Evolutionary conservation across 1,140 invertebrate species (phyloP).

Genomic region (Cotesia typhae): DNA sequence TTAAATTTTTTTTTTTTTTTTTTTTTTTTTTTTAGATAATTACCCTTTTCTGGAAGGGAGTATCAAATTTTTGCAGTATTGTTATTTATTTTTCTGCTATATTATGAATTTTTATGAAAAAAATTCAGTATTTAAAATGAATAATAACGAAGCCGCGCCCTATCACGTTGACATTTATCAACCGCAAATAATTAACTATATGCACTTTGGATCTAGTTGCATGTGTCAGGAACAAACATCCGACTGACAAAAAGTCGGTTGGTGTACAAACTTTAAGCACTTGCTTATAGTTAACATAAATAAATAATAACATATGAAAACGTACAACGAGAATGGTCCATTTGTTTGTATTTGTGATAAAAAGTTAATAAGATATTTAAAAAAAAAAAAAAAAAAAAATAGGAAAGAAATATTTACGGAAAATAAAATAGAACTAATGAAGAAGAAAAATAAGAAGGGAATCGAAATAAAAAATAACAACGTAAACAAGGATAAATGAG

Average conservation of each 20-base stretch:
- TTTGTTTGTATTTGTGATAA: neutral
- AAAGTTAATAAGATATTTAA: neutral
- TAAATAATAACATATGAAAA: conserved; percentile 12
- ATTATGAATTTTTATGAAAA: no score
- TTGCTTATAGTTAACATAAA: neutral
- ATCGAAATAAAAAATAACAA: conserved; percentile 13
- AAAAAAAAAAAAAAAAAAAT: neutral
- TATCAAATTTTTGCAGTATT: no score
- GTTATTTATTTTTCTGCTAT: no score
- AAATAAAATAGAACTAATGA: no score
- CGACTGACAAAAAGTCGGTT: conserved; percentile 3
- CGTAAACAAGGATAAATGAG: conserved; percentile 29
- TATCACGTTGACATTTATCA: conserved; percentile 6
- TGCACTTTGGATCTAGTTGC: conserved; percentile 21
- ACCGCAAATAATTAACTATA: conserved; percentile 25
- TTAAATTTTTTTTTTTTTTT: neutral
- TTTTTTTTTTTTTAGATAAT: neutral
- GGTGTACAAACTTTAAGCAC: neutral
- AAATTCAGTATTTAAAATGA: neutral
- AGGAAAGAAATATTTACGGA: no score
- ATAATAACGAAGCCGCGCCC: conserved; percentile 29
- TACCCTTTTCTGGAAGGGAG: no score
- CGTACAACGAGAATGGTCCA: conserved; percentile 13
- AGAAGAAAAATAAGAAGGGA: conserved; percentile 9
- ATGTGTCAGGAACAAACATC: conserved; percentile 18